phyloP scores from a whole-genome alignment of 2,888 invertebrate species.

The Drosophila quinaria region DNA sequence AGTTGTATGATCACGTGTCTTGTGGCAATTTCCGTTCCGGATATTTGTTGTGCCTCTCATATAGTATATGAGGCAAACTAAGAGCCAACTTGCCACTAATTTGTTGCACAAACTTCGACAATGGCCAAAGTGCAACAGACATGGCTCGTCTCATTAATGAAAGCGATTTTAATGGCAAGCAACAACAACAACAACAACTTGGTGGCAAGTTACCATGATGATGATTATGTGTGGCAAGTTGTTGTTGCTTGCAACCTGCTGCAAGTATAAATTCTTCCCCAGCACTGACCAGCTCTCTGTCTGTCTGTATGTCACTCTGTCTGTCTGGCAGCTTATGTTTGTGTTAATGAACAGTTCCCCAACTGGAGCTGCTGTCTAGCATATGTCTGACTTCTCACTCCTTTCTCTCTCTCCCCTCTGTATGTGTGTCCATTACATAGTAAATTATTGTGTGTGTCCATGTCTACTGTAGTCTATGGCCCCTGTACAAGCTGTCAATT shows the following conservation, averaged over 20 bases:
- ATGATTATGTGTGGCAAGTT: slow-evolving; percentile 21
- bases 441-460: slow-evolving; percentile 76
- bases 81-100: slow-evolving; percentile 74
- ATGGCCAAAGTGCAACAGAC: slow-evolving; percentile 33
- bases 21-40: slow-evolving; percentile 77
- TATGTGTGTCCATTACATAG: slow-evolving; percentile 71
- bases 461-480: slow-evolving; percentile 33
- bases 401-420: not conserved
- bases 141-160: slow-evolving; percentile 51
- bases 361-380: slow-evolving; percentile 57
- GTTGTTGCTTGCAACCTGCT: slow-evolving; percentile 7
- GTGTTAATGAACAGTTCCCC: slow-evolving; percentile 75
- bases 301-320: slow-evolving; percentile 3
- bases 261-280: slow-evolving; percentile 12
- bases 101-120: slow-evolving; percentile 71
- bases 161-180: slow-evolving; percentile 66
- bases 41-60: slow-evolving; percentile 65
- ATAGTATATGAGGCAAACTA: slow-evolving; percentile 47
- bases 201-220: slow-evolving; percentile 11
- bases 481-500: slow-evolving; percentile 62
- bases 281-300: slow-evolving; percentile 25
- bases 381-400: slow-evolving; percentile 48
- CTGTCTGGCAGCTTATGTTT: slow-evolving; percentile 74
- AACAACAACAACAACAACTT: slow-evolving; percentile 21
- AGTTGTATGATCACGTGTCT: slow-evolving; percentile 72